Base-by-base conservation (phyloP, 2,797 vertebrate genomes). In the Thunnus albacares region DNA sequence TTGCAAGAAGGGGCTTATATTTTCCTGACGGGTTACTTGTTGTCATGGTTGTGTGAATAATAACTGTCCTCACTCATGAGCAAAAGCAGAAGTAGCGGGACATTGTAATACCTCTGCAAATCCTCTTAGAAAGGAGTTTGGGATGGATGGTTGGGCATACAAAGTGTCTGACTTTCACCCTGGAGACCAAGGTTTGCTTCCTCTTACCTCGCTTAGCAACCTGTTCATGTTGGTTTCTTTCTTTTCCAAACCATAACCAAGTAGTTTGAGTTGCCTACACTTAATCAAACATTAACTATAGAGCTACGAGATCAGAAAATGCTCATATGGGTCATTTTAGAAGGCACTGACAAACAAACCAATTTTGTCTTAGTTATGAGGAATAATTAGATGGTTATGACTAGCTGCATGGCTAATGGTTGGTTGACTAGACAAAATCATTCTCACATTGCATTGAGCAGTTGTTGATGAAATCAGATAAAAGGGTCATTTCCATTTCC, bases 401-500 rank as follows among this genome's bases (percentile, higher is more conserved):
- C 3, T 77, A 33, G 18, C 43, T 60, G 24, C n/a, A n/a, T 47
- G 45, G 22, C 52, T 60, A 53, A 67, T 62, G 35, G 17, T 5
- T 45, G 38, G 51, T 55, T 65, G 57, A 61, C 14, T 55, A 22
- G 35, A 59, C 22, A 60, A 52, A 61, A 72, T 56, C 71, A 35
- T 35, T 9, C 8, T 35, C 35, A 35, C 17, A 24, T 63, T 49
- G 17, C 28, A 17, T 15, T 20, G 47, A 49, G 15, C 47, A 2
- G 12, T 49, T 56, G 3, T 28, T 33, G 30, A 75, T 85, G 3
- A 70, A 80, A 18, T 49, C 11, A 70, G 71, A 67, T 68, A n/a
- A 84, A 79, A 57, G 20, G 35, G n/a, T 68, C 51, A 49, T 68
- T 75, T 67, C 56, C 22, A n/a, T 72, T 73, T 52, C 41, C 41